Conservation (phyloP, 2,113 vertebrate genomes). For the Apistogramma diplotaenia region DNA sequence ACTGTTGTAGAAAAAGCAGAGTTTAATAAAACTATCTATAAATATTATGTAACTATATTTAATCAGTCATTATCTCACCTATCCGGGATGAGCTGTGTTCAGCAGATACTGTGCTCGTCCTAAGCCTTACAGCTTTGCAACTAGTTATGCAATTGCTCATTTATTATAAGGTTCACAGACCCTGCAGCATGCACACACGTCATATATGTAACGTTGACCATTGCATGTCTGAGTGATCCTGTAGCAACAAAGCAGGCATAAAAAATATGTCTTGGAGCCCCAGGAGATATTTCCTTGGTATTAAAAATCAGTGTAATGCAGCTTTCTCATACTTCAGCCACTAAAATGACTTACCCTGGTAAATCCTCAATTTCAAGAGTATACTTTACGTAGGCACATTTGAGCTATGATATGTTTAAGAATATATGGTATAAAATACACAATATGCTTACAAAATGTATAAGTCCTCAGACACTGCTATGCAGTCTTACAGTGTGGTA, state of each 20-base stretch:
- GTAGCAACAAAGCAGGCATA: constrained; percentile 9
- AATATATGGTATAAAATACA: neutral
- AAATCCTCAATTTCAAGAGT: neutral
- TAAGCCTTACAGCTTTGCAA: constrained; percentile 19
- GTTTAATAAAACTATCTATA: neutral
- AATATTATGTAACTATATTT: neutral
- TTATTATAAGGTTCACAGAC: constrained; percentile 20
- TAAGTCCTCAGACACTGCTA: neutral
- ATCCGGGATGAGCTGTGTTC: neutral
- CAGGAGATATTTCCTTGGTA: constrained; percentile 26
- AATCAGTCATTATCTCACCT: neutral
- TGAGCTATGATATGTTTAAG: neutral
- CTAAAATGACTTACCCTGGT: neutral
- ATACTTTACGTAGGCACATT: neutral
- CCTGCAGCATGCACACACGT: constrained; percentile 1
- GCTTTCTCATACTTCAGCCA: constrained; percentile 15
- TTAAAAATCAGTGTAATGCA: constrained; percentile 13
- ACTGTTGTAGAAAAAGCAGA: accelerated
- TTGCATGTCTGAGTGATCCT: constrained; percentile 13
- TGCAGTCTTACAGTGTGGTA: neutral
- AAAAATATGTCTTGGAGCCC: constrained; percentile 1
- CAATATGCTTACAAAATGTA: neutral
- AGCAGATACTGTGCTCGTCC: neutral
- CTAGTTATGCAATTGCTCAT: constrained; percentile 32
- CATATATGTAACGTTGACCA: constrained; percentile 17